phyloP scores from a whole-genome alignment of 53 echinoderm and acorn worm genomes.

The Holothuria scabra region DNA sequence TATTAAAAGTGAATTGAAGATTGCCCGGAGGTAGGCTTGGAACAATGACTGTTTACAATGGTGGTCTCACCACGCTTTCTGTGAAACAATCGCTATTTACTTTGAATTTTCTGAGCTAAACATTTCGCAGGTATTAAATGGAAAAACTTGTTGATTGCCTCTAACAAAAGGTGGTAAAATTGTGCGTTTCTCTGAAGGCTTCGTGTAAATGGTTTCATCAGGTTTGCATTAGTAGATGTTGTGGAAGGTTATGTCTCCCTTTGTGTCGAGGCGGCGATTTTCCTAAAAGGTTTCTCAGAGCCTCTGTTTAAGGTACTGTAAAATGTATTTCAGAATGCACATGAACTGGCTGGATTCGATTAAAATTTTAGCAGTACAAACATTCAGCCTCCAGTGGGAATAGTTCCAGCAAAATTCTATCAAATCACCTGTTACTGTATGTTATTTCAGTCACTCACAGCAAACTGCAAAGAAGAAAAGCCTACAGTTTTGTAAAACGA shows the following conservation, averaged over 20 bases:
- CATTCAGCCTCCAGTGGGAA: too few species aligned
- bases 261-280: too few species aligned
- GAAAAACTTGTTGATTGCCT: conserved; percentile 23
- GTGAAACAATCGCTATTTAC: conserved; percentile 19
- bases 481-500: too few species aligned
- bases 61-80: conserved; percentile 10
- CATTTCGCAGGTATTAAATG: background rate
- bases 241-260: background rate
- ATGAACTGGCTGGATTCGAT: too few species aligned
- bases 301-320: too few species aligned
- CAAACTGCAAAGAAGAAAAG: too few species aligned
- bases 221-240: conserved; percentile 8
- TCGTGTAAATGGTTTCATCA: background rate
- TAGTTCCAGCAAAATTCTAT: too few species aligned
- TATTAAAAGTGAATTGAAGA: conserved; percentile 31
- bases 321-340: too few species aligned
- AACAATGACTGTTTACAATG: conserved; percentile 39
- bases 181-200: conserved; percentile 16
- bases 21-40: background rate
- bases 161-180: conserved; percentile 12
- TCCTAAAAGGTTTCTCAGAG: too few species aligned
- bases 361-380: too few species aligned
- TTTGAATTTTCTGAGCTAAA: conserved; percentile 12
- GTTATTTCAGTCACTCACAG: too few species aligned
- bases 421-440: too few species aligned